Evolutionary conservation across 2,888 invertebrate species (phyloP).

Genomic region (Neocrepidodera transversa): DNA sequence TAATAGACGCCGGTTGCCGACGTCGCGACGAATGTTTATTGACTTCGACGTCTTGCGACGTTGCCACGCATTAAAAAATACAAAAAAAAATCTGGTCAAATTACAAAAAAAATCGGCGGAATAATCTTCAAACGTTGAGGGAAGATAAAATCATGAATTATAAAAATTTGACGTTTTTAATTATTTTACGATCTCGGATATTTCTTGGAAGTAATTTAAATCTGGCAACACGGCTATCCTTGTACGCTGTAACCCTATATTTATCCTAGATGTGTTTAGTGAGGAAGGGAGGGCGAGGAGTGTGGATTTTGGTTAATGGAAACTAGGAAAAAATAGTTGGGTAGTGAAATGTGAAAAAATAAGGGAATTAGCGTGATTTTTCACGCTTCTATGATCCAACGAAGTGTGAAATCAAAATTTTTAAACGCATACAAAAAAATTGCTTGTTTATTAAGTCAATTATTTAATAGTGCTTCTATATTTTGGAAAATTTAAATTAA

Average conservation of each 20-base stretch:
- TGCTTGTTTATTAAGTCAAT: background rate
- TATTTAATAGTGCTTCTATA: background rate
- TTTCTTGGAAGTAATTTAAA: no score
- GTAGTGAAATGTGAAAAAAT: constrained; percentile 35
- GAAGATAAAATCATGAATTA: no score
- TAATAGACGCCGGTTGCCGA: no score
- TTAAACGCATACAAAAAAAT: background rate
- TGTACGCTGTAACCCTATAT: constrained; percentile 9
- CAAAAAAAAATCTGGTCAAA: background rate
- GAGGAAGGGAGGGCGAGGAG: constrained; percentile 22
- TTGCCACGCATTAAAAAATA: background rate
- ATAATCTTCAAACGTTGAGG: no score
- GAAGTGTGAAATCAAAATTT: background rate
- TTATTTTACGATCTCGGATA: no score
- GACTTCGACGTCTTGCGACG: background rate
- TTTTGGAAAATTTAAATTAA: background rate
- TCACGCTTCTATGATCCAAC: constrained; percentile 30
- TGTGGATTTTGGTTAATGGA: constrained; percentile 10
- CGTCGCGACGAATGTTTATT: constrained; percentile 15
- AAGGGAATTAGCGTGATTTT: constrained; percentile 25
- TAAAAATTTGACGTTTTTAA: no score
- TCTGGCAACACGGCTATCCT: constrained; percentile 5
- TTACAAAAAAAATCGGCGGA: no score
- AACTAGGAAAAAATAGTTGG: constrained; percentile 12
- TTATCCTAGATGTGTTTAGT: constrained; percentile 5